A percentile compares a stretch with the other conserved stretches of the same genome.
Evolutionary conservation across 1,140 invertebrate species (phyloP).

Genomic region (Pseudomyrmex flavicornis): DNA sequence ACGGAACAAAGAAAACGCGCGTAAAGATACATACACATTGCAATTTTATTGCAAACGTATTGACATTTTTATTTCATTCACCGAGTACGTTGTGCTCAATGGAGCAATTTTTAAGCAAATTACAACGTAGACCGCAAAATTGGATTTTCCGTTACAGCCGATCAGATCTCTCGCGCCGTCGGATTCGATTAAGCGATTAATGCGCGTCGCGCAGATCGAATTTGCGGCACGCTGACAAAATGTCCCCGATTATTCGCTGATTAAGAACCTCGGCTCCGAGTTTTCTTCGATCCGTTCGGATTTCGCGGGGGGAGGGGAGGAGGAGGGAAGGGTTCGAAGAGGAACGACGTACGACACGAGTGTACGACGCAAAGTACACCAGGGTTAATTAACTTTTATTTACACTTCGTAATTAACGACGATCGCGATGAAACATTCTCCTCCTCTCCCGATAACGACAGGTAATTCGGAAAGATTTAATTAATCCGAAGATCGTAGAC

Average conservation of each 20-base stretch:
- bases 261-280: slow-evolving; percentile 34
- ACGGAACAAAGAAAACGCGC: not conserved
- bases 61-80: not conserved
- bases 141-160: slow-evolving; percentile 57
- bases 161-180: slow-evolving; percentile 43
- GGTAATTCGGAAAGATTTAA: slow-evolving; percentile 67
- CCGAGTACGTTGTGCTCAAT: not conserved
- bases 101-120: slow-evolving; percentile 67
- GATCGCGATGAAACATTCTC: slow-evolving; percentile 31
- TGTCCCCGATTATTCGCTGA: slow-evolving; percentile 42
- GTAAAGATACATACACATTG: not conserved
- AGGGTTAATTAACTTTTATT: slow-evolving; percentile 66
- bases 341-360: no score
- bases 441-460: slow-evolving; percentile 12
- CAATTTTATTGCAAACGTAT: slow-evolving; percentile 15
- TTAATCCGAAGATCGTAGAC: slow-evolving; percentile 60
- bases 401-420: slow-evolving; percentile 67
- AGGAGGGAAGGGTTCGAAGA: not conserved
- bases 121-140: slow-evolving; percentile 67
- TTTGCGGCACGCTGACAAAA: slow-evolving; percentile 65
- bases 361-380: not conserved
- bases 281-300: slow-evolving; percentile 40
- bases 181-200: slow-evolving; percentile 67
- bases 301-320: not conserved
- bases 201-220: slow-evolving; percentile 54